Percentiles rank a stretch among this genome's conserved stretches.
Conservation (phyloP, 2,113 vertebrate species). For the Myodes glareolus region DNA sequence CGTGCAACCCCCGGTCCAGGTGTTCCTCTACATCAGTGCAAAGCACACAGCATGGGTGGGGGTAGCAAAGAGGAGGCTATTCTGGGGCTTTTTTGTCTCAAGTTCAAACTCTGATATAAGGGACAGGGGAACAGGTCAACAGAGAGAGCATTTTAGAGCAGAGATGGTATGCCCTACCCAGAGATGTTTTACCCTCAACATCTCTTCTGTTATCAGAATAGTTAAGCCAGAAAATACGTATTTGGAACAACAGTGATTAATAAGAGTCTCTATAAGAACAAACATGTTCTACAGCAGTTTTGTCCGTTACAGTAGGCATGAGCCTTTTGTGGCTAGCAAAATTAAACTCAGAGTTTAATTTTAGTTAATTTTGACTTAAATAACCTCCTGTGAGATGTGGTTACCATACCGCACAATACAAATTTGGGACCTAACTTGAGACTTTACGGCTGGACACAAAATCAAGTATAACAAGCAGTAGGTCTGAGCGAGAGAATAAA, state of each 20-base stretch:
- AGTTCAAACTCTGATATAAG: background rate
- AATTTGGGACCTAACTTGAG: background rate
- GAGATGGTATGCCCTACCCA: background rate
- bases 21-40: background rate
- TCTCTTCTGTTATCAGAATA: fast-evolving
- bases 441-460: background rate
- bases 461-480: background rate
- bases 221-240: background rate
- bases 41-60: background rate
- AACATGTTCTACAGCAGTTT: background rate
- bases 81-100: background rate
- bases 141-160: background rate
- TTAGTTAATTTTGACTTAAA: background rate
- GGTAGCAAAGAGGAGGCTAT: background rate
- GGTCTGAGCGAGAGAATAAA: background rate
- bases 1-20: background rate
- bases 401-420: background rate
- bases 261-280: background rate
- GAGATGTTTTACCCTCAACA: background rate
- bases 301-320: background rate
- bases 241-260: background rate
- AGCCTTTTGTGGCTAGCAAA: background rate
- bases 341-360: background rate
- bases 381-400: background rate
- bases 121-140: background rate